Conservation (phyloP, 2,797 vertebrate genomes). For the Malurus leucopterus region DNA sequence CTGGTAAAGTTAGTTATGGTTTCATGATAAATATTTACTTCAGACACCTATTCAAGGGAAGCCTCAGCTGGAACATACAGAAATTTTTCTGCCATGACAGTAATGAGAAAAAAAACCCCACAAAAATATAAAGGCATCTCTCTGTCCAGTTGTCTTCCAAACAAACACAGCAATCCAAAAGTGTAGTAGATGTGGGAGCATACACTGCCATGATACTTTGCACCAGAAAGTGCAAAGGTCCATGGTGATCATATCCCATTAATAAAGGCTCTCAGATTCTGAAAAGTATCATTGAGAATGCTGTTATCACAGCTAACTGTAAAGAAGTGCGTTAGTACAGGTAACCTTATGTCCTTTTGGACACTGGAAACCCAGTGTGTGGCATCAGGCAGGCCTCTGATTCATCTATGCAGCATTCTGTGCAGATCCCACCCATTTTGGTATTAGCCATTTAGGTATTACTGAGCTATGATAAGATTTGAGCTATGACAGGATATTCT, state of each 20-base stretch:
- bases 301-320: neutral
- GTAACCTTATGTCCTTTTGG: neutral
- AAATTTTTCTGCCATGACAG: neutral
- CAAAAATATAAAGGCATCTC: neutral
- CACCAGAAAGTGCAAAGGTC: neutral
- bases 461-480: neutral
- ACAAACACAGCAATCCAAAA: neutral
- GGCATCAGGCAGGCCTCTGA: neutral
- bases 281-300: neutral
- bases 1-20: neutral
- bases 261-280: neutral
- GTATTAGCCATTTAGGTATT: neutral
- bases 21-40: neutral
- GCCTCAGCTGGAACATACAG: neutral
- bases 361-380: neutral
- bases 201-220: neutral
- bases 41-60: neutral
- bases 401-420: fast-evolving
- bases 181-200: neutral
- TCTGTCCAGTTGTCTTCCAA: neutral
- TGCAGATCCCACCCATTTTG: neutral
- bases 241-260: neutral
- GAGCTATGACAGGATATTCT: neutral
- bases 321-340: neutral
- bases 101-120: neutral